Base-by-base conservation (phyloP, 1,140 invertebrate species). In the Cydia amplana region DNA sequence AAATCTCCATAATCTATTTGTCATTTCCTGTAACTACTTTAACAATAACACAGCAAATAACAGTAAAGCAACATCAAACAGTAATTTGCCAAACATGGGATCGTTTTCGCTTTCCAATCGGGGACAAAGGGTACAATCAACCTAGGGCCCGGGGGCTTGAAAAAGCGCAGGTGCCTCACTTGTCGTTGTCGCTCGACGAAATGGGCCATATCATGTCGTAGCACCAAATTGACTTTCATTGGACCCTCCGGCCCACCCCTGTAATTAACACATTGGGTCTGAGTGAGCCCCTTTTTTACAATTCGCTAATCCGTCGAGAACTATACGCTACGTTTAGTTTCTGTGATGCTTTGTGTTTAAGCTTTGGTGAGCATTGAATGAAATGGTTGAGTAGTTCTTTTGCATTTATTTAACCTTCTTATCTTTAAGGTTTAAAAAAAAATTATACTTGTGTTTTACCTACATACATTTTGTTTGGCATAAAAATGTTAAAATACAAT, bases 131-230 rank as follows among this genome's bases (percentile, higher is more conserved):
- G 78, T 74, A 79, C 78, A 75, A 74, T 74, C 80, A 80, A 80
- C 82, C 80, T 76, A 67, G 80, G 83, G 32, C 25, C 80, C 80
- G 83, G 85, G 55, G 55, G 55, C 55, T 60, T 85, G 88, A 87
- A 85, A 87, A 82, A 82, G 88, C 87, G 87, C 91, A 93, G 91
- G 91, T 93, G 91, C 83, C 79, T 76, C 91, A 93, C 91, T 93
- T 93, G 91, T 91, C 91, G 88, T 93, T 93, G 91, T 91, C 91
- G 88, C 85, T 84, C 81, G 82, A 87, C 84, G 88, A 93, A 93
- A 93, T 93, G 93, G 90, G 93, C 92, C 91, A 87, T 93, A 93
- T 93, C 93, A 93, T 93, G 92, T 93, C 92, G 89, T 88, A 85
- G 90, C 82, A 90, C 90, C 92, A 93, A 93, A 93, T 93, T 93